Evolutionary conservation across 2,888 invertebrate genomes (phyloP).

Genomic region (Boloria euphrosyne): DNA sequence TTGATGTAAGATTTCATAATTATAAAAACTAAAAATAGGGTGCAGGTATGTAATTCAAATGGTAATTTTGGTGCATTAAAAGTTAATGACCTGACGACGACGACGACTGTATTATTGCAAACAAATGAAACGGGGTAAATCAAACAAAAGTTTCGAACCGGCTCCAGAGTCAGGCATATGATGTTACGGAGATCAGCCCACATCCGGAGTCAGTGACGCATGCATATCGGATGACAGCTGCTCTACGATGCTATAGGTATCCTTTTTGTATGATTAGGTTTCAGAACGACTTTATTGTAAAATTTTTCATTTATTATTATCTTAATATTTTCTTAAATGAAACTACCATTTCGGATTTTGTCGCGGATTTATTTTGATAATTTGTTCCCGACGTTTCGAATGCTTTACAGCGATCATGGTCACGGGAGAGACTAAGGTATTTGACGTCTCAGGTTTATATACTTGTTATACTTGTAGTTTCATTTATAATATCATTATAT

Average conservation of each 20-base stretch:
- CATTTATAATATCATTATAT: too few species aligned
- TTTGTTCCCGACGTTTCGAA: too few species aligned
- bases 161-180: constrained; percentile 54
- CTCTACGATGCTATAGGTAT: constrained; percentile 29
- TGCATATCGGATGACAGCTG: constrained; percentile 50
- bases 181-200: constrained; percentile 58
- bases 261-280: constrained; percentile 10
- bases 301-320: background rate
- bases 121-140: constrained; percentile 63
- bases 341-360: too few species aligned
- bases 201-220: constrained; percentile 69
- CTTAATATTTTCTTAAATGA: too few species aligned
- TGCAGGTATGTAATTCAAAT: constrained; percentile 19
- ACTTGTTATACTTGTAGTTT: too few species aligned
- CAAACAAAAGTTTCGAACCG: constrained; percentile 65
- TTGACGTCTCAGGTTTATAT: too few species aligned
- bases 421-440: too few species aligned
- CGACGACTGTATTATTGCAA: constrained; percentile 57
- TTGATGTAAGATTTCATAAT: background rate
- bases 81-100: constrained; percentile 58
- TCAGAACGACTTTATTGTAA: background rate
- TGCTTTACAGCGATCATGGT: too few species aligned
- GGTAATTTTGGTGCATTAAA: constrained; percentile 25
- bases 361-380: too few species aligned
- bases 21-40: constrained; percentile 10